Evolutionary conservation across 1,140 invertebrate genomes (phyloP), one percentile per base, ranked within the genome.

Genomic region (Monochamus saltuarius): DNA sequence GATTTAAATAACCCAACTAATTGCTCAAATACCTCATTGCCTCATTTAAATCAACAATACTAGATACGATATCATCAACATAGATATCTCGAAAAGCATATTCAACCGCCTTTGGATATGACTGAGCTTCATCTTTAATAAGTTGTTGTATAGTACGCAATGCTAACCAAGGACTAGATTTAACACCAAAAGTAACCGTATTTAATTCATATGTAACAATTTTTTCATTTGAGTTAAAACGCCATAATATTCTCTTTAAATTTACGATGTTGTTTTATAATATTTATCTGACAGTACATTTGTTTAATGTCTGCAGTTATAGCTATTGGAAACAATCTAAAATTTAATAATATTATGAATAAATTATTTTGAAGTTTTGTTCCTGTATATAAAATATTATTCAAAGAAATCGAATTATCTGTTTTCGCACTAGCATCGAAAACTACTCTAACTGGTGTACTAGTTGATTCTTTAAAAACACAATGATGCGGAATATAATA

Each of bases 401-500:
- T 29, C 22, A 29, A 29, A 6, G 22, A 29, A 29, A 29, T 29
- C 22, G 22, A 29, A 29, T 29, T 29, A 29, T 29, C 22, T 29
- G 22, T 29, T 29, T 29, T 29, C 6, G 22, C 22, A 29, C 22
- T 29, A 29, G 22, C 62, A 36, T 66, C 55, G 16, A 66, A 68
- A 37, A 66, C 66, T 47, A 66, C 40, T 35, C 61, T 13, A 16
- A 59, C 63, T n/a, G 63, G 65, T 11, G 62, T 65, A 0, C 43
- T 56, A 17, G 62, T 67, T 1, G 68, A 51, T 37, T 70, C 67
- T 10, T 68, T 66, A 1, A 77, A 19, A 0, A 81, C 75, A 1
- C 62, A 64, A 45, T 79, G 78, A 68, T 81, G 79, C 3, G 79
- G 76, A 6, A 81, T 52, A 65, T 78, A 81, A 54, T 63, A 70